phyloP scores from a whole-genome alignment of 2,888 invertebrate species.

The Drosophila tanythrix region DNA sequence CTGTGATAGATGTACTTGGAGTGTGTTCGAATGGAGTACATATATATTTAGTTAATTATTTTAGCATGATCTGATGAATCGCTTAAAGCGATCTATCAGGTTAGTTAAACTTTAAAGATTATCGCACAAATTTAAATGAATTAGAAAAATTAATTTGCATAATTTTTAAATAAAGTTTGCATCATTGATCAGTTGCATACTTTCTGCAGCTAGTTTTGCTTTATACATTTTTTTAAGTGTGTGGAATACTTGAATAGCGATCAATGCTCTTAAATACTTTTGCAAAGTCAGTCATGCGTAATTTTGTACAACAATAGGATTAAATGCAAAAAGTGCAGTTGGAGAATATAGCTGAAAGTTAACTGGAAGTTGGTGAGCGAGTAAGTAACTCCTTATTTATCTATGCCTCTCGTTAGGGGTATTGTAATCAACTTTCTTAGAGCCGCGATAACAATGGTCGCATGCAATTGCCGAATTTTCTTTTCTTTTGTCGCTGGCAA shows the following conservation, averaged over 20 bases:
- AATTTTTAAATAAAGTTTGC: background rate
- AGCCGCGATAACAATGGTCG: constrained; percentile 60
- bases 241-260: background rate
- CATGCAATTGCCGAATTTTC: constrained; percentile 60
- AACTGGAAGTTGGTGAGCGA: background rate
- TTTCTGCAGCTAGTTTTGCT: background rate
- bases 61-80: background rate
- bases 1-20: constrained; percentile 7
- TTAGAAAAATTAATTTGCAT: background rate
- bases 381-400: constrained; percentile 43
- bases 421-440: constrained; percentile 54
- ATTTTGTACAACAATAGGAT: background rate
- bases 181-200: background rate
- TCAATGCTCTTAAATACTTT: background rate
- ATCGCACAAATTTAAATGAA: background rate
- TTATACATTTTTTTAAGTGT: background rate
- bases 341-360: background rate
- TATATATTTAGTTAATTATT: background rate
- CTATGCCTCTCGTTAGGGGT: constrained; percentile 35
- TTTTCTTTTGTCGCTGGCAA: constrained; percentile 30
- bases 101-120: background rate
- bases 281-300: constrained; percentile 1
- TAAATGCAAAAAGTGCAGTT: background rate
- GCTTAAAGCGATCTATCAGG: background rate
- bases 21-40: background rate